These are phyloP conservation scores for Sarcophaga rosellei DNA, from an alignment of 2,888 invertebrate species.

Conservation along the genomic window DNA sequence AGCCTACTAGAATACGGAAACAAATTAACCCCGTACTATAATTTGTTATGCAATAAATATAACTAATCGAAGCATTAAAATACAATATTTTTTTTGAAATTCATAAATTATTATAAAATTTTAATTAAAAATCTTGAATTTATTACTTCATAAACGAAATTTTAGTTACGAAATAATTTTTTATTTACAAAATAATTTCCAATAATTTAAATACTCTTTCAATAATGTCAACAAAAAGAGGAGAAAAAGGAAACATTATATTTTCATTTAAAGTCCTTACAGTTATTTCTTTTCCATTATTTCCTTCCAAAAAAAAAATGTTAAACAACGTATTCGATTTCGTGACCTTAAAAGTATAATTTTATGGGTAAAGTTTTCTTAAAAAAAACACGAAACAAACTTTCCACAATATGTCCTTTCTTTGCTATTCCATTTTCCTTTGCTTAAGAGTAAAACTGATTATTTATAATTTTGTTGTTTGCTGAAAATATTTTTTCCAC, in stretches of 20 bases:
- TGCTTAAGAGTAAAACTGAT: constrained; percentile 10
- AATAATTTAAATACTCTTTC: background rate
- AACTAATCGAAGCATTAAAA: too few species aligned
- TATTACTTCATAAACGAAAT: too few species aligned
- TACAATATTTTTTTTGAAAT: too few species aligned
- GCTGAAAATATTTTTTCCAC: background rate
- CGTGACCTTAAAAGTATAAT: background rate
- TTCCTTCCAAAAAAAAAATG: background rate
- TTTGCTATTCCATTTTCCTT: background rate
- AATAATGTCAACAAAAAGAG: background rate
- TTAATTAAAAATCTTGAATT: too few species aligned
- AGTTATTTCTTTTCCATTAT: background rate
- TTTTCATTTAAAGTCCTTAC: background rate
- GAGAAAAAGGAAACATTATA: constrained; percentile 6
- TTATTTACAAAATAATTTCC: background rate
- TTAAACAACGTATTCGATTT: background rate
- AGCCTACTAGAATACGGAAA: too few species aligned
- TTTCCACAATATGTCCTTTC: constrained; percentile 9
- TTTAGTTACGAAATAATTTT: background rate
- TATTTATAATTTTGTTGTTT: constrained; percentile 13
- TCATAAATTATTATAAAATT: too few species aligned
- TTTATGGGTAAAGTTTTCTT: background rate
- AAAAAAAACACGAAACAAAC: background rate
- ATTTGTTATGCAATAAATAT: too few species aligned
- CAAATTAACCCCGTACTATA: too few species aligned